Evolutionary conservation across 1,140 invertebrate species (phyloP), one percentile per base, ranked within the genome.

Genomic region (Lysiphlebus fabarum): DNA sequence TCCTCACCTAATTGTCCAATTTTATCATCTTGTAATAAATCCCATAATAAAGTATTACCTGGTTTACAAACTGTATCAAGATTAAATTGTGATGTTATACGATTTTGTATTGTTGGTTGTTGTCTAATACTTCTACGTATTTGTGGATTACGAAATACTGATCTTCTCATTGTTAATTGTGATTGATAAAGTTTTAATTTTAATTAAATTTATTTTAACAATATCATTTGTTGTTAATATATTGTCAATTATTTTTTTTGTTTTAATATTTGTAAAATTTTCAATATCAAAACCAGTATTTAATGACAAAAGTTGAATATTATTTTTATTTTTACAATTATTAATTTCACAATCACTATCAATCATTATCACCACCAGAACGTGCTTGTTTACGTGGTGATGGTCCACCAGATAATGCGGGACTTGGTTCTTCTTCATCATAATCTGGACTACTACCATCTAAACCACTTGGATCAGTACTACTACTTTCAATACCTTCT

Each of bases 41-140:
- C 94, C 94, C 94, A 97, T 0, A 98, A 81, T 38, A 97, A 72
- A 6, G 93, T 96, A 71, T 92, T 93, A 0, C 93, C 93, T 42
- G 91, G 90, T 67, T 91, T 86, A 67, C 91, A 93, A 36, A 93
- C 90, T 68, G 90, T 87, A 60, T 90, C 90, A 26, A 90, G 81
- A 67, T 87, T 87, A 55, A 88, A 87, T 49, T 83, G 80, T 7
- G 82, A 72, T 56, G 74, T 64, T 26, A 26, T 26, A 26, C 17
- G 17, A 26, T 26, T 26, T 26, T 26, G 17, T 47, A 84, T 65
- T 12, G 77, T 50, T 4, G 63, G 51, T 17, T 64, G 62, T 40
- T 61, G 59, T 9, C 56, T 47, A 6, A 61, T 37, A 4, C 34
- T 37, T 43, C 56, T 70, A 50, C 73, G 62, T 1, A 67, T 67